phyloP scores from a whole-genome alignment of 1,140 invertebrate genomes.

The Propsilocerus akamusi region DNA sequence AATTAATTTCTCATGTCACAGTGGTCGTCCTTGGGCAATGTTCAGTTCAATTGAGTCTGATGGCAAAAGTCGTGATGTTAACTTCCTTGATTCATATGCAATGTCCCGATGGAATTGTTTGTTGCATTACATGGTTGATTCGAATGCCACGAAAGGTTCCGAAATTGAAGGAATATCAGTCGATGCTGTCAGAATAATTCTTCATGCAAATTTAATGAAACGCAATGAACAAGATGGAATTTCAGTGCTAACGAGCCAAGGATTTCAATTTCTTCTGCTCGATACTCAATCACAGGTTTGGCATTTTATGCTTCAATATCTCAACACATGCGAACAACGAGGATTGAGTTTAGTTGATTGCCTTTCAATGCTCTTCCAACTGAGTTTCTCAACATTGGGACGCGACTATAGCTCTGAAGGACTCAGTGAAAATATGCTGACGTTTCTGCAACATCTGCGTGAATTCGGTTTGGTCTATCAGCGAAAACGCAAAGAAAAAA shows the following conservation, averaged over 20 bases:
- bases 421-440: slow-evolving; percentile 69
- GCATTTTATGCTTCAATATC: slow-evolving; percentile 91
- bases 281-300: slow-evolving; percentile 66
- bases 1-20: no score
- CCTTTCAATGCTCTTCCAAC: slow-evolving; percentile 84
- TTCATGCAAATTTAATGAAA: slow-evolving; percentile 86
- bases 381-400: slow-evolving; percentile 89
- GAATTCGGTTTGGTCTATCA: slow-evolving; percentile 97
- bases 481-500: slow-evolving; percentile 73
- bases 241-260: slow-evolving; percentile 75
- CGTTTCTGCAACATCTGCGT: slow-evolving; percentile 85
- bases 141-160: slow-evolving; percentile 30
- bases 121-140: slow-evolving; percentile 91
- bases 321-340: slow-evolving; percentile 75
- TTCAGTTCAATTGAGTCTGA: slow-evolving; percentile 68
- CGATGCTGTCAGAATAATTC: slow-evolving; percentile 79
- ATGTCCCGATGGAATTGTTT: slow-evolving; percentile 92
- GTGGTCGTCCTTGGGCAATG: slow-evolving; percentile 70
- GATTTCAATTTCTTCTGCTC: slow-evolving; percentile 89
- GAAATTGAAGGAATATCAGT: slow-evolving; percentile 76
- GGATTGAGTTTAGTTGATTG: slow-evolving; percentile 78
- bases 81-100: slow-evolving; percentile 84
- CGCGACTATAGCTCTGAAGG: slow-evolving; percentile 92
- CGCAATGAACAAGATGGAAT: slow-evolving; percentile 64
- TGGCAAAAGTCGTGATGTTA: slow-evolving; percentile 70